A percentile compares a stretch with the other conserved stretches of the same genome.
phyloP scores from a whole-genome alignment of 1,140 invertebrate genomes.

The Ericerus pela region DNA sequence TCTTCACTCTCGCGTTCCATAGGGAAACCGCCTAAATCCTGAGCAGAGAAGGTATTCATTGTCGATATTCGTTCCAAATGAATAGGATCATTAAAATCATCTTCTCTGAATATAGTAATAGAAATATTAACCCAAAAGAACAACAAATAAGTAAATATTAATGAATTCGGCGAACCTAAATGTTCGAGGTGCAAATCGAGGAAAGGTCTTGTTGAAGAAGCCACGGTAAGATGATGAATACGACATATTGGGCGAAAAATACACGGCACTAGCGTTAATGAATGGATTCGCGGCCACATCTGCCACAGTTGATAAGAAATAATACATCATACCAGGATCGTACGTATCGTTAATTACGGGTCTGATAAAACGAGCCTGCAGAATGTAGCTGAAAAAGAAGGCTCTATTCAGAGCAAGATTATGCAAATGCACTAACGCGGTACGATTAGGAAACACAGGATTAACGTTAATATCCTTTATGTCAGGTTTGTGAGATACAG shows the following conservation, averaged over 20 bases:
- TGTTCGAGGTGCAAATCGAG: slow-evolving; percentile 84
- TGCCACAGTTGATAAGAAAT: slow-evolving; percentile 84
- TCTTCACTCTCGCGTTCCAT: slow-evolving; percentile 57
- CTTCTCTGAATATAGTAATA: slow-evolving; percentile 39
- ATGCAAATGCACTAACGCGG: slow-evolving; percentile 79
- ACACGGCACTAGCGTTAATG: slow-evolving; percentile 85
- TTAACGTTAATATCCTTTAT: slow-evolving; percentile 91
- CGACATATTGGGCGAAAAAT: slow-evolving; percentile 86
- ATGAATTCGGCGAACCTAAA: slow-evolving; percentile 41
- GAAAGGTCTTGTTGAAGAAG: slow-evolving; percentile 93
- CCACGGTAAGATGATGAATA: slow-evolving; percentile 89
- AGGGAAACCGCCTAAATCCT: slow-evolving; percentile 68
- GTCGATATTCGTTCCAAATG: slow-evolving; percentile 83
- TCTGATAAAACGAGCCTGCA: slow-evolving; percentile 77
- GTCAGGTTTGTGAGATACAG: slow-evolving; percentile 80
- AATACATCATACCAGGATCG: slow-evolving; percentile 97
- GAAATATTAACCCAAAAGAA: background rate
- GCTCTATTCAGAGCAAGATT: slow-evolving; percentile 88
- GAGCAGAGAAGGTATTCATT: slow-evolving; percentile 67
- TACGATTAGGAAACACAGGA: slow-evolving; percentile 88
- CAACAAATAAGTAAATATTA: background rate
- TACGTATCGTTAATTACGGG: slow-evolving; percentile 81
- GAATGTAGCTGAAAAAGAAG: slow-evolving; percentile 91
- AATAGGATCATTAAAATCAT: slow-evolving; percentile 89
- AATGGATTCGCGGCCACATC: slow-evolving; percentile 85